A percentile compares a stretch with the other conserved stretches of the same genome.
These are phyloP conservation scores for Pachyramphus minor DNA, from an alignment of 2,113 vertebrate species.

Conservation along the genomic window DNA sequence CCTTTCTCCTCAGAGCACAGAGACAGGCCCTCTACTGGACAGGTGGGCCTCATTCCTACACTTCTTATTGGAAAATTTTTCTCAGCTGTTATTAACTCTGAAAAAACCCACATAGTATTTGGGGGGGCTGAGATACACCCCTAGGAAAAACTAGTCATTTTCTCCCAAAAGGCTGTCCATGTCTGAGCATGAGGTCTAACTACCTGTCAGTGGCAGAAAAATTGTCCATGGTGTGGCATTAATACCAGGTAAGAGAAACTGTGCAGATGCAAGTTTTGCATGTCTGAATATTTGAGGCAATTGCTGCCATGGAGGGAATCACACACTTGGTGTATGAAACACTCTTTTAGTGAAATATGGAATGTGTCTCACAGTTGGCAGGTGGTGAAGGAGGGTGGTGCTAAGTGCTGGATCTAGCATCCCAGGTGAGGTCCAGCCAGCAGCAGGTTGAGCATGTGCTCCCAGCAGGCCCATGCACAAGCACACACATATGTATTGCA, in stretches of 20 bases:
- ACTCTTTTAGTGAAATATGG: neutral
- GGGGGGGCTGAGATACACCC: neutral
- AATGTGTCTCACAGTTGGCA: accelerated
- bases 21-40: no score
- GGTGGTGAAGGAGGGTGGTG: neutral
- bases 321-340: neutral
- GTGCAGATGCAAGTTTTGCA: neutral
- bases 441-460: neutral
- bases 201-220: neutral
- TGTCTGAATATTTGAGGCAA: accelerated
- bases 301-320: neutral
- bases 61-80: neutral
- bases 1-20: neutral
- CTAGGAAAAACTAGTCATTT: neutral
- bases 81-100: neutral
- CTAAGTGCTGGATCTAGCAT: neutral
- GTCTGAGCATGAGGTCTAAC: neutral
- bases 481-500: accelerated
- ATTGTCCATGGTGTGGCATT: neutral
- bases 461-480: no score
- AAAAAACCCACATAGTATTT: neutral
- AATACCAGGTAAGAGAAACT: neutral
- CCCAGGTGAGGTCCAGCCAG: neutral
- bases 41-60: neutral
- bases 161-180: neutral